Evolutionary conservation across 2,113 vertebrate genomes (phyloP), one percentile per base, ranked within the genome.

Genomic region (Cephalopterus ornatus): DNA sequence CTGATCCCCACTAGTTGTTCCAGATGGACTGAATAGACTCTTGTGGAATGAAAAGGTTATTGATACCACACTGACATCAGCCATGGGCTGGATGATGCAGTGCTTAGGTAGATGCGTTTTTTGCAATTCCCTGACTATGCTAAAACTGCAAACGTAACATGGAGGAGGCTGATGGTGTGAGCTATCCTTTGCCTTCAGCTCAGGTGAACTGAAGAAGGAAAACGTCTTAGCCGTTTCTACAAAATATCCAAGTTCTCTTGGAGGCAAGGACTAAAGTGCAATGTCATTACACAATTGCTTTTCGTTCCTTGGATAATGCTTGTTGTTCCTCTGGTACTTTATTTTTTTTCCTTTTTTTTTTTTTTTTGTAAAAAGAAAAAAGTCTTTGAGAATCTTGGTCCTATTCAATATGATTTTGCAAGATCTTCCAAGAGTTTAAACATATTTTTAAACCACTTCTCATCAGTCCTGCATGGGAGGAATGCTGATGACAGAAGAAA

Each of bases 221-320:
- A 71, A 2, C 8, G 33, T 13, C 11, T 55, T 32, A 65, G 3
- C 23, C 61, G 7, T 16, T 72, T 11, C 12, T 39, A 42, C 10
- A 53, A 59, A 67, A 41, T 63, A 7, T 19, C 5, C 24, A 66
- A 14, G 16, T 22, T 78, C 12, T 74, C 33, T 32, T 70, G 23
- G 8, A 41, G 24, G 17, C 9, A 77, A 73, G 46, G 46, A 12
- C 4, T 59, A 7, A 20, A n/a, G 10, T 11, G 6, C 1, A 4
- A 26, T n/a, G 13, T 65, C 0, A 0, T 37, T 65, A 23, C 10
- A 83, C 22, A 88, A 70, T 26, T 68, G 5, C 2, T 55, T 75
- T 78, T 49, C 17, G 16, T 56, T 79, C 37, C 28, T 79, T 42
- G 12, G 41, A 37, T 56, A 90, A 30, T 0, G n/a, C 8, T 41